Evolutionary conservation across 2,113 vertebrate genomes (phyloP), one percentile per base, ranked within the genome.

Genomic region (Shinisaurus crocodilurus): DNA sequence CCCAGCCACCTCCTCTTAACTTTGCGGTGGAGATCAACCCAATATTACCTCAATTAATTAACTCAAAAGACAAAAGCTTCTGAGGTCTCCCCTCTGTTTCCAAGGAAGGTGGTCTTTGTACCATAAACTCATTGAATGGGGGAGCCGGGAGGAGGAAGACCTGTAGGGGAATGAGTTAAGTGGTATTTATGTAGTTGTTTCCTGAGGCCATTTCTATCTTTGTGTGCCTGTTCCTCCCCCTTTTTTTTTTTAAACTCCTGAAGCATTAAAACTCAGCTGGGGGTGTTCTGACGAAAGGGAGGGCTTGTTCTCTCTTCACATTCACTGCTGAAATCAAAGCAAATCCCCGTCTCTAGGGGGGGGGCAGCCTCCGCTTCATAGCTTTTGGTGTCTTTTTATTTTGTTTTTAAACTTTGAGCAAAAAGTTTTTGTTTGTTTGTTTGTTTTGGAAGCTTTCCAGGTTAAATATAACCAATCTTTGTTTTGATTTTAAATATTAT

Each of bases 31-130:
- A 96, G 96, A 89, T 91, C 79, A 70, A 92, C 93, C 72, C 74
- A 88, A 95, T 93, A 97, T 97, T 94, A 95, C 96, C 40, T 92
- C 97, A 97, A 97, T 97, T 95, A 96, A 94, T 97, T 96, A 97
- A 97, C 96, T 94, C 87, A 16, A 0, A 94, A 93, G 94, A 97
- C 96, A 97, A 96, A 70, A 95, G 82, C 37, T n/a, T 83, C 87
- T 54, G 87, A 90, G 96, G 94, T 94, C 90, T 95, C 95, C 92
- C 94, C 96, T 95, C 96, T 92, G 88, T 92, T 94, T 86, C 85
- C 74, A 67, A 48, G 89, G 94, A 94, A 92, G 91, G 90, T 91
- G 88, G 81, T 65, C 93, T 90, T 93, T 81, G 48, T 6, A 91
- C 96, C 96, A 93, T 96, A 89, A 90, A 97, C 90, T 90, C 89